Evolutionary conservation across 2,797 vertebrate species (phyloP).

Genomic region (Myotis vivesi): DNA sequence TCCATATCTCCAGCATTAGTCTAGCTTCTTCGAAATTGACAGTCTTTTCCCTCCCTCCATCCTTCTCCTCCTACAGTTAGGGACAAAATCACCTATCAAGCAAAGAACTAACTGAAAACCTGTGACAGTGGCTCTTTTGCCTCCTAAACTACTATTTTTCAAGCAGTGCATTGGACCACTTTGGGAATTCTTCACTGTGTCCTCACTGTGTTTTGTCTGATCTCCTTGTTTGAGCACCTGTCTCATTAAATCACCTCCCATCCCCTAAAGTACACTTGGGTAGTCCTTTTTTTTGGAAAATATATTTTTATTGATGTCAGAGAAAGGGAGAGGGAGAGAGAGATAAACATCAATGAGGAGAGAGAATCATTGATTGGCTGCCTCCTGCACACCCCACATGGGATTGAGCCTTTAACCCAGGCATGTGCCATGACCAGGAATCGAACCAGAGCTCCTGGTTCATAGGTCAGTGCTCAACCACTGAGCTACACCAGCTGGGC

Average conservation of each 20-base stretch:
- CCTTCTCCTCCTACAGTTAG: not conserved
- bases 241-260: not conserved
- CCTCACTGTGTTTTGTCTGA: not conserved
- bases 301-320: no score
- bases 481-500: no score
- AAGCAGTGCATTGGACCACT: not conserved
- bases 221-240: not conserved
- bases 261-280: not conserved
- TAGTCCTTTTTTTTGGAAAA: no score
- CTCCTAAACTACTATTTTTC: not conserved
- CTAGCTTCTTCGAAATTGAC: not conserved
- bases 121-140: not conserved
- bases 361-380: no score
- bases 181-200: not conserved
- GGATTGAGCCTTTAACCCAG: no score
- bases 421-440: no score
- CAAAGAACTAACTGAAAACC: not conserved
- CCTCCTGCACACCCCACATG: no score
- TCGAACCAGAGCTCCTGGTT: no score
- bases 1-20: not conserved
- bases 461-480: no score
- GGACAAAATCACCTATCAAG: not conserved
- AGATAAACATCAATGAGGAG: no score
- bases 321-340: no score
- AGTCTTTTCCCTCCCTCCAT: not conserved